Conservation (phyloP, 2,888 invertebrate genomes). For the Nesidiocoris tenuis region DNA sequence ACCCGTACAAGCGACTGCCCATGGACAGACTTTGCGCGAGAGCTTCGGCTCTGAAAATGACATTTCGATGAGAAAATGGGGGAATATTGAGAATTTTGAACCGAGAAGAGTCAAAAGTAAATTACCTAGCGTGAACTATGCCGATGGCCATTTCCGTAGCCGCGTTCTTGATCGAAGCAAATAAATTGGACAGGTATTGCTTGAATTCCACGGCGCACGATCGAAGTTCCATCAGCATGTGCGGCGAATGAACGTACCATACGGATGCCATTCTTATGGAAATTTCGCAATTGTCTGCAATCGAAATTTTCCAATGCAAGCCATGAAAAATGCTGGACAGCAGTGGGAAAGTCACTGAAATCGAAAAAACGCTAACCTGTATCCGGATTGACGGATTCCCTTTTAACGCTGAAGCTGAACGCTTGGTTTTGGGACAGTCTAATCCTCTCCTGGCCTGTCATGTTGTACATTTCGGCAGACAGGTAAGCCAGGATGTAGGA, state of each 20-base stretch:
- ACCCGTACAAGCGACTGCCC: constrained; percentile 57
- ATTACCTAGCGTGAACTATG: constrained; percentile 70
- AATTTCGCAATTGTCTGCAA: constrained; percentile 52
- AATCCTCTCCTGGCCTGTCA: constrained; percentile 47
- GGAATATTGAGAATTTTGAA: too few species aligned
- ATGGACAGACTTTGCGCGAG: constrained; percentile 58
- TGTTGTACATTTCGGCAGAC: constrained; percentile 55
- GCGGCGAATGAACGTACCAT: constrained; percentile 90
- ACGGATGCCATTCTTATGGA: constrained; percentile 79
- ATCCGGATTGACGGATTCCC: constrained; percentile 52
- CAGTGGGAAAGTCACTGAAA: too few species aligned
- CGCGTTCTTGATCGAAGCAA: constrained; percentile 81
- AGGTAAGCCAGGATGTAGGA: constrained; percentile 54
- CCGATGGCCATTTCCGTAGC: constrained; percentile 93
- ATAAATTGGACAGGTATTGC: constrained; percentile 80
- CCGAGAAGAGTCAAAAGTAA: too few species aligned
- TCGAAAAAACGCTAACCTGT: constrained; percentile 49
- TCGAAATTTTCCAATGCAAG: too few species aligned
- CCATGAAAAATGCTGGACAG: too few species aligned
- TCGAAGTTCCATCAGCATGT: constrained; percentile 79
- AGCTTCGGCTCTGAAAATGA: constrained; percentile 57
- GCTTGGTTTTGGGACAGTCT: constrained; percentile 56
- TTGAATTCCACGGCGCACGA: constrained; percentile 89
- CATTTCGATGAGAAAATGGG: background rate
- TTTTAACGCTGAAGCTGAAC: constrained; percentile 59